Percentiles rank a stretch among this genome's conserved stretches.
phyloP scores from a whole-genome alignment of 2,113 vertebrate species.

The Bettongia penicillata region DNA sequence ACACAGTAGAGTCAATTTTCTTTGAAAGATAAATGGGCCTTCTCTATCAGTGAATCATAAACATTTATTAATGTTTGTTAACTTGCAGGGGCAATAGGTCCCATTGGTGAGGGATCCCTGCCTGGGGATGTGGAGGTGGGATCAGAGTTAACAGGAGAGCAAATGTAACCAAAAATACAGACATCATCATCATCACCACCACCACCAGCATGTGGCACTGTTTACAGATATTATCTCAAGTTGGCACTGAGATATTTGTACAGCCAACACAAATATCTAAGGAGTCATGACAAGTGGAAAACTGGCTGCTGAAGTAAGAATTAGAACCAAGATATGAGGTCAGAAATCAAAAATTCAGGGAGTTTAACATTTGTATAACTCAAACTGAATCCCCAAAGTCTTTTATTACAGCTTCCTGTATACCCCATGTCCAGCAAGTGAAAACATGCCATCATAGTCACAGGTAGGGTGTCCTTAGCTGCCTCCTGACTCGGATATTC shows the following conservation, averaged over 20 bases:
- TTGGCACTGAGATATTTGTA: too few relatives aligned
- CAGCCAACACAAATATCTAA: too few relatives aligned
- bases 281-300: too few relatives aligned
- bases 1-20: neutral
- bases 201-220: too few relatives aligned
- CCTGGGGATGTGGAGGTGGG: too few relatives aligned
- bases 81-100: too few relatives aligned
- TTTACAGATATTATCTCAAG: too few relatives aligned
- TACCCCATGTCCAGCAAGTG: too few relatives aligned
- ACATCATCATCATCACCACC: too few relatives aligned
- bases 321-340: neutral
- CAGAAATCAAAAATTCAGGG: neutral
- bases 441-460: neutral
- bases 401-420: neutral
- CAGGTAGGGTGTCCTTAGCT: neutral
- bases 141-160: too few relatives aligned
- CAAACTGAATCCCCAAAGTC: neutral
- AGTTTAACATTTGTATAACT: neutral
- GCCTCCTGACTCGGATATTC: neutral
- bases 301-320: neutral
- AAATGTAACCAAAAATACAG: too few relatives aligned
- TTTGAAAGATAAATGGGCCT: neutral
- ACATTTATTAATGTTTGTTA: neutral
- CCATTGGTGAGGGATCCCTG: too few relatives aligned
- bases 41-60: neutral